These are phyloP conservation scores for Drosophila simulans DNA, from an alignment of 1,140 invertebrate species.

Conservation along the genomic window DNA sequence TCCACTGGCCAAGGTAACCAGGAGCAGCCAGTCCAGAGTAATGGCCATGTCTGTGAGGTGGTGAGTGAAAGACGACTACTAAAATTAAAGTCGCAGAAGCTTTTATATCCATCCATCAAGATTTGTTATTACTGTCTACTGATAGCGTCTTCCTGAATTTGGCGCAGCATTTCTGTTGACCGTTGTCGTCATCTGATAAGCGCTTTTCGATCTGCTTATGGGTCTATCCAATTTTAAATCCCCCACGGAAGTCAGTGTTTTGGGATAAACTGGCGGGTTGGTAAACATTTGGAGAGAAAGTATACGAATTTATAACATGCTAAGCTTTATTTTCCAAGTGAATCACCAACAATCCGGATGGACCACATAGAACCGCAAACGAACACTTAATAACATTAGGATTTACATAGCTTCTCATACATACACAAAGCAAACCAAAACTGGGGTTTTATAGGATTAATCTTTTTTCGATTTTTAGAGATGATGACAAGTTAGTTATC, in stretches of 20 bases:
- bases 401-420: slow-evolving; percentile 35
- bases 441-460: not conserved
- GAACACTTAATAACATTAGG: slow-evolving; percentile 53
- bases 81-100: not conserved
- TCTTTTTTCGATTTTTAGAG: not conserved
- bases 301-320: slow-evolving; percentile 54
- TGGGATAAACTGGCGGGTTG: slow-evolving; percentile 5
- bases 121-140: slow-evolving; percentile 16
- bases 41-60: slow-evolving; percentile 17
- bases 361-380: slow-evolving; percentile 66
- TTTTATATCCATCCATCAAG: slow-evolving; percentile 34
- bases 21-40: slow-evolving; percentile 23
- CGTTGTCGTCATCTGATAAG: slow-evolving; percentile 40
- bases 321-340: slow-evolving; percentile 73
- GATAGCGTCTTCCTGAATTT: slow-evolving; percentile 54
- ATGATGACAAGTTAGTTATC: slow-evolving; percentile 1
- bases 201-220: slow-evolving; percentile 72
- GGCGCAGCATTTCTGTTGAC: slow-evolving; percentile 62
- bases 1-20: slow-evolving; percentile 34
- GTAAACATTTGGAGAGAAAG: slow-evolving; percentile 25
- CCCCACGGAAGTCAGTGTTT: slow-evolving; percentile 21
- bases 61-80: slow-evolving; percentile 5
- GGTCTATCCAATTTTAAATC: slow-evolving; percentile 21
- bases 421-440: slow-evolving; percentile 44
- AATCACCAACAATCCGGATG: slow-evolving; percentile 66